These are phyloP conservation scores for Panorpa germanica DNA, from an alignment of 2,888 invertebrate species.

Conservation along the genomic window DNA sequence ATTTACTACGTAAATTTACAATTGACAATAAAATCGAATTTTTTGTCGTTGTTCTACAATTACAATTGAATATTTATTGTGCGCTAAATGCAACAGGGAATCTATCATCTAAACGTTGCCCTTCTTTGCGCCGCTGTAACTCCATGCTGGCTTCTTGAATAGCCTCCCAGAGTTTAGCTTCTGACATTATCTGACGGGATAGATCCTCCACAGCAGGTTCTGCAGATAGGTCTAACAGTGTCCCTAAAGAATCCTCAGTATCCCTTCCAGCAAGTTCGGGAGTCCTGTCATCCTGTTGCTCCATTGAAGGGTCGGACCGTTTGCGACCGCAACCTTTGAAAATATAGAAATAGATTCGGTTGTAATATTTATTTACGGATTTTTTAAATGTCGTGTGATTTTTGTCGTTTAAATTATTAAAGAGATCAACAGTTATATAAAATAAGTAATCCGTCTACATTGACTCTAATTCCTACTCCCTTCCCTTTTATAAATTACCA, in stretches of 20 bases:
- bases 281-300: slow-evolving; percentile 24
- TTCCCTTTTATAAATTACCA: too few species aligned
- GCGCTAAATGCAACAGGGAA: slow-evolving; percentile 7
- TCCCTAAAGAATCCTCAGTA: slow-evolving; percentile 41
- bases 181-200: slow-evolving; percentile 58
- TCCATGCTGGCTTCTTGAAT: slow-evolving; percentile 61
- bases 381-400: slow-evolving; percentile 1
- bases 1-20: too few species aligned
- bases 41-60: too few species aligned
- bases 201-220: slow-evolving; percentile 54
- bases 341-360: slow-evolving; percentile 1
- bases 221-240: slow-evolving; percentile 45
- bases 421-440: neutral
- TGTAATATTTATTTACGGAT: neutral
- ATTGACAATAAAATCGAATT: too few species aligned
- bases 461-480: too few species aligned
- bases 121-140: slow-evolving; percentile 40
- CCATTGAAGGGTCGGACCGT: slow-evolving; percentile 29
- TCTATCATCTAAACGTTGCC: slow-evolving; percentile 13
- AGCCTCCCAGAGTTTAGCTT: slow-evolving; percentile 61
- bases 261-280: slow-evolving; percentile 12
- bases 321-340: slow-evolving; percentile 53
- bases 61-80: too few species aligned
- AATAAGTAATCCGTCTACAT: neutral
- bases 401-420: neutral